These are phyloP conservation scores for Troides aeacus DNA, from an alignment of 2,888 invertebrate species.

Conservation along the genomic window DNA sequence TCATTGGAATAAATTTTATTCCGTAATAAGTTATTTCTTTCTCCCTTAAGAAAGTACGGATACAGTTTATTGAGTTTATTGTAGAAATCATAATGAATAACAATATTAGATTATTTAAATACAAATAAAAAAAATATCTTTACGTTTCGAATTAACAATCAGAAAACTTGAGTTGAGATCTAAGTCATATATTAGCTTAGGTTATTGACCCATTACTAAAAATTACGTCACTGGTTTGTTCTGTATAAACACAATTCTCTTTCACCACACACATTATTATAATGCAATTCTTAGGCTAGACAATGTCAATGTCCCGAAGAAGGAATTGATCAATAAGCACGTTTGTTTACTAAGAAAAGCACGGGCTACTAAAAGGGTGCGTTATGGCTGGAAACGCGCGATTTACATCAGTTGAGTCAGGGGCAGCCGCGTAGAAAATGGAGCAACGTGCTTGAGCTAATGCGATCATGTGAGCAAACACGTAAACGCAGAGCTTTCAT, in stretches of 20 bases:
- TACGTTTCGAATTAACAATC: too few species aligned
- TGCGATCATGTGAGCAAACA: conserved; percentile 78
- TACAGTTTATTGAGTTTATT: background rate
- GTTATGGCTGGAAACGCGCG: conserved; percentile 60
- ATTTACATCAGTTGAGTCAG: conserved; percentile 69
- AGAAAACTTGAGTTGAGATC: too few species aligned
- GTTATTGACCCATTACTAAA: too few species aligned
- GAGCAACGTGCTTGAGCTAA: conserved; percentile 73
- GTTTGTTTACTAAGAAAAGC: conserved; percentile 51
- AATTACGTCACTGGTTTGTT: too few species aligned
- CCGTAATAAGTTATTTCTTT: background rate
- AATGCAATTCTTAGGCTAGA: background rate
- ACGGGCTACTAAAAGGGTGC: conserved; percentile 64
- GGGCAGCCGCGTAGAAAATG: conserved; percentile 71
- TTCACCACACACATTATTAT: background rate
- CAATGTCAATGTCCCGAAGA: conserved; percentile 30
- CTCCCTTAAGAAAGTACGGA: background rate
- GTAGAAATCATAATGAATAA: background rate
- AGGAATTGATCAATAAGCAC: conserved; percentile 44
- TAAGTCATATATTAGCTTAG: too few species aligned
- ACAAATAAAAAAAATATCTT: too few species aligned
- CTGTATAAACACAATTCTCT: too few species aligned
- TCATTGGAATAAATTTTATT: background rate
- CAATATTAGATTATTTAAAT: too few species aligned
- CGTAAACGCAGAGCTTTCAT: conserved; percentile 72